phyloP scores from a whole-genome alignment of 1,140 invertebrate genomes.

The Atta cephalotes region DNA sequence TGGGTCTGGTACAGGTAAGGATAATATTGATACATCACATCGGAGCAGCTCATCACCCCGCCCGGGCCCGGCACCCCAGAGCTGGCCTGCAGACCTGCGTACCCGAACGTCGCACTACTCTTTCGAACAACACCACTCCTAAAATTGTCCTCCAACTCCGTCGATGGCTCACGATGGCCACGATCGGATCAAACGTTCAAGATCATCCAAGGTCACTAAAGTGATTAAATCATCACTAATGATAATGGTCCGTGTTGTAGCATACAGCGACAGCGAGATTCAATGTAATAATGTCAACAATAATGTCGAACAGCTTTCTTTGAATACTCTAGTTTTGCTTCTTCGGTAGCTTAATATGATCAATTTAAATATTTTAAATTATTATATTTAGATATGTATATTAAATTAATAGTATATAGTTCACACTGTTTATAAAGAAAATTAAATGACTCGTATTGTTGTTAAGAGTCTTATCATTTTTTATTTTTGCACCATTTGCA shows the following conservation, averaged over 20 bases:
- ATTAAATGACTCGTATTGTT: neutral
- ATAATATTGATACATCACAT: slow-evolving; percentile 89
- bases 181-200: neutral
- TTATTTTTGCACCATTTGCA: neutral
- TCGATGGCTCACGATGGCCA: neutral
- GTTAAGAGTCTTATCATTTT: neutral
- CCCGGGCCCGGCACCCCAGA: slow-evolving; percentile 85
- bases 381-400: neutral
- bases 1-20: slow-evolving; percentile 88
- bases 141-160: slow-evolving; percentile 73
- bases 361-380: slow-evolving; percentile 16
- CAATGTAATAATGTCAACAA: neutral
- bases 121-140: slow-evolving; percentile 79
- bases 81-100: slow-evolving; percentile 85
- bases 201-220: neutral
- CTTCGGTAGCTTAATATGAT: neutral
- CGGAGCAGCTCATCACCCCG: slow-evolving; percentile 88
- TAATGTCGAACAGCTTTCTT: neutral
- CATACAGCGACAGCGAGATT: neutral
- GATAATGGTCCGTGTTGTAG: neutral
- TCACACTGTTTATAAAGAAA: neutral
- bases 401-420: neutral
- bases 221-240: neutral
- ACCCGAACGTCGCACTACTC: slow-evolving; percentile 85
- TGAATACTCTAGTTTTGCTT: neutral